Conservation (phyloP, 2,888 invertebrate species). For the Eristalis tenax region DNA sequence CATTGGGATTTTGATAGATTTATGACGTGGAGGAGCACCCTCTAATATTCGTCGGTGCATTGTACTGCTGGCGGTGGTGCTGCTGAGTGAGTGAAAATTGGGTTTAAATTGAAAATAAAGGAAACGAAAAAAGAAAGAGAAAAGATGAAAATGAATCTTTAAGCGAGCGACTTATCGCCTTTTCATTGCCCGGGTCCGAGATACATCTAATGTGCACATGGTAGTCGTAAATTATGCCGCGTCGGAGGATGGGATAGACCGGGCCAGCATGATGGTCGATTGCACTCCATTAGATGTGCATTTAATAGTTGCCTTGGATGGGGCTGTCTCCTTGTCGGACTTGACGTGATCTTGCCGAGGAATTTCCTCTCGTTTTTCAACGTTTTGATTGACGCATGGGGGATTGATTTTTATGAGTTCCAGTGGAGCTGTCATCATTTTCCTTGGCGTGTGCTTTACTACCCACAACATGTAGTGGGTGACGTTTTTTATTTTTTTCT, state of each 20-base stretch:
- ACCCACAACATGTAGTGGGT: not conserved
- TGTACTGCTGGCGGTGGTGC: conserved; percentile 31
- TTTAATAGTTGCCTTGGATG: conserved; percentile 19
- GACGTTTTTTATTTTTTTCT: not conserved
- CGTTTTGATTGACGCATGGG: conserved; percentile 37
- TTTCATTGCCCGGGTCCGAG: conserved; percentile 23
- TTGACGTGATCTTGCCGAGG: not conserved
- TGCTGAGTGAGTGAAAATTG: conserved; percentile 22
- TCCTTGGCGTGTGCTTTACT: conserved; percentile 36
- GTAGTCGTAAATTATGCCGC: conserved; percentile 55
- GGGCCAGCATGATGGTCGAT: conserved; percentile 56
- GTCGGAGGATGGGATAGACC: conserved; percentile 42
- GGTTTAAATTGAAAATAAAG: conserved; percentile 40
- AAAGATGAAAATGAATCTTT: conserved; percentile 16
- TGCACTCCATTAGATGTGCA: conserved; percentile 60
- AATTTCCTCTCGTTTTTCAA: not conserved
- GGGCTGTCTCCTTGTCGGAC: not conserved
- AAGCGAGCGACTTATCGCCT: conserved; percentile 49
- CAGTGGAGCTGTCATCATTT: not conserved
- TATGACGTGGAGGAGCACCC: conserved; percentile 53
- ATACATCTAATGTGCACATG: conserved; percentile 61
- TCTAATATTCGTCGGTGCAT: conserved; percentile 31
- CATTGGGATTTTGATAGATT: conserved; percentile 67
- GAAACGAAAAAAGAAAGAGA: conserved; percentile 16
- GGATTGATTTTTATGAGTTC: conserved; percentile 35